Conservation (phyloP, 2,888 invertebrate genomes). For the Amiota mariae region DNA sequence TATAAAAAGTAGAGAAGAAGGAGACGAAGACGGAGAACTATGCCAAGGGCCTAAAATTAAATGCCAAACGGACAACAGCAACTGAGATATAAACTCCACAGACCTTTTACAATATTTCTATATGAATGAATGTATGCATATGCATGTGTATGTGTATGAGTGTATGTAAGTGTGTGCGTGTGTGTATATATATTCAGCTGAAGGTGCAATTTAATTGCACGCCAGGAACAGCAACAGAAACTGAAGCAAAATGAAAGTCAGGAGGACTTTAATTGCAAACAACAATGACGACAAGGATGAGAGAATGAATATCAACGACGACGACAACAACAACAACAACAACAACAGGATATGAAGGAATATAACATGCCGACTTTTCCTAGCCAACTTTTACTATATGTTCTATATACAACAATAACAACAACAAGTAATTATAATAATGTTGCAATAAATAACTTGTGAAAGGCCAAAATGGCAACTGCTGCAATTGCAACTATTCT, state of each 20-base stretch:
- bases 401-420: background rate
- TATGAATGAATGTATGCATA: background rate
- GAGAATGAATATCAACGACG: background rate
- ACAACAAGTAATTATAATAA: background rate
- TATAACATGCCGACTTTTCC: background rate
- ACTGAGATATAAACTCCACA: background rate
- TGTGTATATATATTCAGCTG: slow-evolving; percentile 9
- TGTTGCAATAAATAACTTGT: background rate
- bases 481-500: background rate
- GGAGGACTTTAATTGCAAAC: background rate
- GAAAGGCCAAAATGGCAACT: background rate
- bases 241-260: background rate
- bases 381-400: background rate
- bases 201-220: slow-evolving; percentile 25
- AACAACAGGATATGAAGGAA: slow-evolving; percentile 11
- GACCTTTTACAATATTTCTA: too few relatives aligned
- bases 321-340: background rate
- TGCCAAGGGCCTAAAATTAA: slow-evolving; percentile 17
- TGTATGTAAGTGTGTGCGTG: background rate
- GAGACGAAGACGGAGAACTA: background rate
- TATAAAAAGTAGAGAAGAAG: background rate
- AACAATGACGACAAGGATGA: background rate
- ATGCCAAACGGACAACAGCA: slow-evolving; percentile 9
- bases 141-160: slow-evolving; percentile 7
- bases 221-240: slow-evolving; percentile 12